Base-by-base conservation (phyloP, 2,797 vertebrate genomes). In the Poeciliopsis infans region DNA sequence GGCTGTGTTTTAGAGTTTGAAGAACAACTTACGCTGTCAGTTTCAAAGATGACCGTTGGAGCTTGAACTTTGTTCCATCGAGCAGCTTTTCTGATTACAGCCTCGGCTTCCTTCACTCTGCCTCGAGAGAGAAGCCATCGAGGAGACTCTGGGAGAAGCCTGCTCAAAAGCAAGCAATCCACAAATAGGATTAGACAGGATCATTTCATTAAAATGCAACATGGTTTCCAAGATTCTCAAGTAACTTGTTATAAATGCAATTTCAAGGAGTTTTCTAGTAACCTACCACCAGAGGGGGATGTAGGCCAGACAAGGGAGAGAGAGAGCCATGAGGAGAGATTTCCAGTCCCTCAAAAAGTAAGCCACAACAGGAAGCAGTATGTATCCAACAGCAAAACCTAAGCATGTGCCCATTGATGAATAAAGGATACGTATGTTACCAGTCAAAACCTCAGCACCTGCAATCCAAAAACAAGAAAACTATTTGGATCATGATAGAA, bases 381-480 rank as follows among this genome's bases (percentile, higher is more conserved):
- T 97, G 91, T 96, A 98, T 87, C 97, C 97, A 4, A 95, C 1
- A 0, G 96, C 94, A 6, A 94, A 98, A 78, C 96, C 96, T 41
- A 96, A 87, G 87, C 94, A 96, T 55, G 96, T 91, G 0, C 97
- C 97, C 39, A 97, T 47, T 0, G 97, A 97, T 55, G 95, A 96
- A 87, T 95, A 98, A 66, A 97, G 82, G 71, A 97, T 89, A 0
- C 97, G 96, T 0, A 96, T 18, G 0, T 96, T 94, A 76, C 95
- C 96, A 79, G 95, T 96, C 57, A 98, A 94, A 46, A 96, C 93
- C 94, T 98, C 97, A 45, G 96, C 92, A 71, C 97, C 97, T 98
- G 87, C 28, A 79, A 47, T 75, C 5, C 75, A 64, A 55, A 70
- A 31, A 72, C 57, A 79, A 66, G 28, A 18, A 36, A 64, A 64